A percentile compares a stretch with the other conserved stretches of the same genome.
These are phyloP conservation scores for Dasypogon diadema DNA, from an alignment of 2,888 invertebrate genomes.

Conservation along the genomic window DNA sequence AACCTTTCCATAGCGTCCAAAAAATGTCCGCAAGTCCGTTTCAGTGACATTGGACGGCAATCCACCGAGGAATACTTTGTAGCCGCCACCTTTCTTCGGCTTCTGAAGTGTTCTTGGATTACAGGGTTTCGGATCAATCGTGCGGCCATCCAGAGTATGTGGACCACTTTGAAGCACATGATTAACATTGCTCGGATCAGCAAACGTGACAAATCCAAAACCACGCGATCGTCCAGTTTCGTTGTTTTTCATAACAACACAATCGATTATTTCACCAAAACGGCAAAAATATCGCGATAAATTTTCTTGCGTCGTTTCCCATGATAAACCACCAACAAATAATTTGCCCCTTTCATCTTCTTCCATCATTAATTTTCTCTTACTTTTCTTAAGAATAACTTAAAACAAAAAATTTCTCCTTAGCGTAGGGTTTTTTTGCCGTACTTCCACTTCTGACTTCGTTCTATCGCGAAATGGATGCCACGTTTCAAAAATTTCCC, in stretches of 20 bases:
- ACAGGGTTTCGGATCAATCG: constrained; percentile 94
- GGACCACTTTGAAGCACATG: constrained; percentile 92
- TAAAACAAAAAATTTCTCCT: constrained; percentile 45
- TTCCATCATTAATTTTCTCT: constrained; percentile 63
- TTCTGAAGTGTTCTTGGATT: constrained; percentile 94
- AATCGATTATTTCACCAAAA: constrained; percentile 97
- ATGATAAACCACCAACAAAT: constrained; percentile 93
- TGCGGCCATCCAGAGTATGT: constrained; percentile 91
- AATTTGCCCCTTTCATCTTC: constrained; percentile 78
- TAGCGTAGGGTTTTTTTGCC: constrained; percentile 44
- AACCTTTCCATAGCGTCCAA: constrained; percentile 94
- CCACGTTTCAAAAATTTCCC: constrained; percentile 54
- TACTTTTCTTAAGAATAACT: constrained; percentile 48
- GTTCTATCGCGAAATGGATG: constrained; percentile 50
- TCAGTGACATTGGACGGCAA: constrained; percentile 95
- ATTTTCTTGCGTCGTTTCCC: constrained; percentile 94
- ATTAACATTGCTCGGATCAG: constrained; percentile 91
- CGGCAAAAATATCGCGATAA: constrained; percentile 83
- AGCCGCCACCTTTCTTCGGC: constrained; percentile 91
- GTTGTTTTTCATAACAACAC: constrained; percentile 98
- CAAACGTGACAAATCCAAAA: constrained; percentile 97
- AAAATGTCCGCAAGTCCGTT: constrained; percentile 91
- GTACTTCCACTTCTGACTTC: constrained; percentile 40
- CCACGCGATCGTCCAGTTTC: constrained; percentile 96
- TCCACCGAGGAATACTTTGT: constrained; percentile 97